These are phyloP conservation scores for Condylura cristata DNA, from an alignment of 2,113 vertebrate species.

Conservation along the genomic window DNA sequence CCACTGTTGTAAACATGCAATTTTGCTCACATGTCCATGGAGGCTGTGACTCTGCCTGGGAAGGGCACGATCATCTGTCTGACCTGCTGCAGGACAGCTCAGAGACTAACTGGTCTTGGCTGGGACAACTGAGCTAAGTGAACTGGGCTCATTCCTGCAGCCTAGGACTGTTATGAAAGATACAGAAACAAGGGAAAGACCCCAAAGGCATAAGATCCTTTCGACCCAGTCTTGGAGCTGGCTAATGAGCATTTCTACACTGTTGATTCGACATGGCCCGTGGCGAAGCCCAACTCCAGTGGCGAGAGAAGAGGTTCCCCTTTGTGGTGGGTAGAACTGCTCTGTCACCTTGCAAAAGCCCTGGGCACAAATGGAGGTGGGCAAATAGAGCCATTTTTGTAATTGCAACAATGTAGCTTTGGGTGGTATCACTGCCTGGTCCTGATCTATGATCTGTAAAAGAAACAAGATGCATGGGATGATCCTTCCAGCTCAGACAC, in stretches of 20 bases:
- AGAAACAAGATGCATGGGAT: neutral
- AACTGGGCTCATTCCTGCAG: neutral
- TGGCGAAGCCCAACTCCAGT: neutral
- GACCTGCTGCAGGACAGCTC: neutral
- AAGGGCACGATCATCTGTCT: no score
- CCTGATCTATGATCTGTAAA: neutral
- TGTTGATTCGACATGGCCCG: fast-evolving
- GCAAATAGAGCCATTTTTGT: neutral
- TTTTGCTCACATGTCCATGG: neutral
- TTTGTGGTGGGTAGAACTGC: neutral
- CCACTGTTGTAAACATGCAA: fast-evolving
- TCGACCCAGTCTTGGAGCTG: neutral
- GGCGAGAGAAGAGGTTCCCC: no score
- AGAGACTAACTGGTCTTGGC: neutral
- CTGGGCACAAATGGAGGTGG: neutral
- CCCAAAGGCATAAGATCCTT: neutral
- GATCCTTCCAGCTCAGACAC: neutral
- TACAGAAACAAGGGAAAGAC: neutral
- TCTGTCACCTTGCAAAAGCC: neutral
- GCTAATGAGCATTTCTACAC: neutral
- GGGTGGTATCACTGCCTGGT: no score
- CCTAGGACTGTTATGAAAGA: neutral
- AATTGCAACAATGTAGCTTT: neutral
- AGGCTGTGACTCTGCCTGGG: neutral
- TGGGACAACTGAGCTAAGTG: neutral